A percentile compares a stretch with the other conserved stretches of the same genome.
Conservation (phyloP, 2,113 vertebrate genomes). For the Antechinus flavipes region DNA sequence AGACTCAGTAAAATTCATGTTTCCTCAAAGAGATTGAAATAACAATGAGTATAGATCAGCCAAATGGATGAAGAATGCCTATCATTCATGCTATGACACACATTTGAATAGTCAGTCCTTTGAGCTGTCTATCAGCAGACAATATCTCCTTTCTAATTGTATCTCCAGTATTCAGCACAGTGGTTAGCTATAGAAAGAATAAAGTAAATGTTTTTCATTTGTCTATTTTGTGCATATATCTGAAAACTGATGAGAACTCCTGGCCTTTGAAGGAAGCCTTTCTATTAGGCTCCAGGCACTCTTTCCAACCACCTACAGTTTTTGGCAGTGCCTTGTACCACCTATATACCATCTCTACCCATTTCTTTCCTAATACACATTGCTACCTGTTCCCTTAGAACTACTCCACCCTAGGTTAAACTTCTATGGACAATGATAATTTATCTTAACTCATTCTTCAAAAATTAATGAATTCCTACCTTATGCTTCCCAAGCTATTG, state of each 20-base stretch:
- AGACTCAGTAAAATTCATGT: background rate
- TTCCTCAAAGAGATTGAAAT: background rate
- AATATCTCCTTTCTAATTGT: background rate
- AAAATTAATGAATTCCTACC: background rate
- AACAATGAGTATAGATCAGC: background rate
- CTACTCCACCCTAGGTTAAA: background rate
- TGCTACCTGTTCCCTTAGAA: background rate
- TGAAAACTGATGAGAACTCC: background rate
- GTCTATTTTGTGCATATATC: background rate
- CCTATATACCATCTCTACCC: background rate
- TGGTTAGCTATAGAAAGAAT: background rate
- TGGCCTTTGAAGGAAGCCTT: background rate
- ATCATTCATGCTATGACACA: background rate
- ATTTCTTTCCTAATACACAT: background rate
- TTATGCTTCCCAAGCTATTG: background rate
- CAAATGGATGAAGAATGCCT: background rate
- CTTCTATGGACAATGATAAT: background rate
- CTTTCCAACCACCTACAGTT: background rate
- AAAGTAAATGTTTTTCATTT: background rate
- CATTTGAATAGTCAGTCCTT: background rate
- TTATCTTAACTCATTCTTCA: background rate
- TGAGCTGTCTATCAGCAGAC: background rate
- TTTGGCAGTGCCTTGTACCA: background rate
- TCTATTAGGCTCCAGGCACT: background rate
- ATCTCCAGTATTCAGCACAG: background rate